phyloP scores from a whole-genome alignment of 2,113 vertebrate genomes.

The Leucopsar rothschildi region DNA sequence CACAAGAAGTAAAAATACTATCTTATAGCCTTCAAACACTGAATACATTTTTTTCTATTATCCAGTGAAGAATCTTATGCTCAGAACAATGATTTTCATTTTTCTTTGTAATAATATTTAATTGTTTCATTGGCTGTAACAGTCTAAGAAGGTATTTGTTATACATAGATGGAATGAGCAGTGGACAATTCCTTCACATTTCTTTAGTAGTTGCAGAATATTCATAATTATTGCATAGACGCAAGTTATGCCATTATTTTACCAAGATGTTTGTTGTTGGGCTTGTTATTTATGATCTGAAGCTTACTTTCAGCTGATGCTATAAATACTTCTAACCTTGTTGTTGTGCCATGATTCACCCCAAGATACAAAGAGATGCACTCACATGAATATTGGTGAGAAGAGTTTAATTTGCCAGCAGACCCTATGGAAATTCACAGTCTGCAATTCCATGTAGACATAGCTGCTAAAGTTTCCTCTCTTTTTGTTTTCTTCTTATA shows the following conservation, averaged over 20 bases:
- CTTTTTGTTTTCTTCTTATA: background rate
- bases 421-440: background rate
- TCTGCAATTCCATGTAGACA: background rate
- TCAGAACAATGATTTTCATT: background rate
- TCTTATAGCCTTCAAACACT: background rate
- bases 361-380: background rate
- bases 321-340: background rate
- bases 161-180: background rate
- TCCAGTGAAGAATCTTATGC: background rate
- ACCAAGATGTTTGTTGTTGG: background rate
- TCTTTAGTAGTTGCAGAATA: background rate
- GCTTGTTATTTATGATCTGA: background rate
- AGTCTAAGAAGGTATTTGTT: background rate
- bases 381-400: background rate
- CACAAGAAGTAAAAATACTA: background rate
- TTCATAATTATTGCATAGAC: background rate
- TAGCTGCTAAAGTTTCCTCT: background rate
- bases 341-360: background rate
- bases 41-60: background rate
- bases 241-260: background rate
- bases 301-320: background rate
- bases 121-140: background rate
- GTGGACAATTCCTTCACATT: background rate
- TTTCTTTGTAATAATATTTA: background rate
- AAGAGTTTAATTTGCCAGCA: background rate